Conservation (phyloP, 2,888 invertebrate species). For the Colletes collaris region DNA sequence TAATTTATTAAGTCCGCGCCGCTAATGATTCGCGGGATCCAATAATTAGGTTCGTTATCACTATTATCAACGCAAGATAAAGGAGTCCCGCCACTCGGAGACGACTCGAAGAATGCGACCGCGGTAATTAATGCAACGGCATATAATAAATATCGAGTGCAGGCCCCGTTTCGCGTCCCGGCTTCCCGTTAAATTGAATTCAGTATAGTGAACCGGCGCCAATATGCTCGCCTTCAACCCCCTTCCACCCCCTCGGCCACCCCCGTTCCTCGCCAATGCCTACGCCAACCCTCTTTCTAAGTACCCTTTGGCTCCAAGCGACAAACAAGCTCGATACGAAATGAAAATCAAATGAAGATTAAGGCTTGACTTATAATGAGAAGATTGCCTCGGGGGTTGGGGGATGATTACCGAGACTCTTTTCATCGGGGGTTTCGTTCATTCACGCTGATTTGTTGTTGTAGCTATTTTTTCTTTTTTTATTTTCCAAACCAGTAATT, state of each 20-base stretch:
- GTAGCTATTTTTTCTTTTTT: constrained; percentile 14
- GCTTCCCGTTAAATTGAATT: constrained; percentile 78
- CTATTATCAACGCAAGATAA: constrained; percentile 71
- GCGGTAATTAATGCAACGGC: constrained; percentile 80
- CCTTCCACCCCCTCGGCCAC: neutral
- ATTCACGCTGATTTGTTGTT: constrained; percentile 29
- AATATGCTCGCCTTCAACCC: constrained; percentile 70
- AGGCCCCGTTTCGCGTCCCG: constrained; percentile 75
- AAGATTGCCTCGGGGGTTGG: constrained; percentile 46
- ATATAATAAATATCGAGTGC: constrained; percentile 80
- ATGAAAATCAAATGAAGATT: constrained; percentile 64
- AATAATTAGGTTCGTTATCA: constrained; percentile 73
- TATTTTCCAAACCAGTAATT: neutral
- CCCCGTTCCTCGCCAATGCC: constrained; percentile 14
- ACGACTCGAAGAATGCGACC: constrained; percentile 68
- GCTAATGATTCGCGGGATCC: constrained; percentile 72
- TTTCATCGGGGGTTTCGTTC: constrained; percentile 47
- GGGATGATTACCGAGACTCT: constrained; percentile 40
- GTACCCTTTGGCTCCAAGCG: constrained; percentile 64
- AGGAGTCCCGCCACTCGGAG: constrained; percentile 62
- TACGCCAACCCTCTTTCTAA: constrained; percentile 57
- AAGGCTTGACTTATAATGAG: constrained; percentile 61
- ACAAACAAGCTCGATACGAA: constrained; percentile 65
- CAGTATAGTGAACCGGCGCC: constrained; percentile 73
- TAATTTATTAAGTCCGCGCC: constrained; percentile 70